Base-by-base conservation (phyloP, 2,113 vertebrate species). In the Plecturocebus donacophilus region DNA sequence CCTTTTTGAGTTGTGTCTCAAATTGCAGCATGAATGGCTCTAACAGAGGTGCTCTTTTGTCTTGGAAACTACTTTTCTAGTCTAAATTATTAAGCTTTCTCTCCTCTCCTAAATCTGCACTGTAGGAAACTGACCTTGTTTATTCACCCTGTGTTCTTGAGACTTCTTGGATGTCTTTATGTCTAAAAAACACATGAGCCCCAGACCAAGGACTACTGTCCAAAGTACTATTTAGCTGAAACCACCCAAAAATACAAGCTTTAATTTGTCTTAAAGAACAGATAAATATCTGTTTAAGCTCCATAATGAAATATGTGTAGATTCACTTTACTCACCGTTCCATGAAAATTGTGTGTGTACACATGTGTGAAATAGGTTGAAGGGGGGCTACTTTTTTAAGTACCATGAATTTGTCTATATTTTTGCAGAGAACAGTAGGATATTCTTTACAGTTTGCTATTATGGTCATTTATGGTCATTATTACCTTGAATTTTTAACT, bases 401-500 rank as follows among this genome's bases (percentile, higher is more conserved):
- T 80, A 35, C 10, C 0, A 47, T 70, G 52, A 86, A 89, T 80
- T 47, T 93, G 23, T 87, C 20, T 71, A 0, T 64, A 76, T n/a
- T 73, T 56, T 52, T 81, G 11, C 61, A 84, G 49, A 83, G 76
- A 94, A 25, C 8, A 86, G 47, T 76, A 38, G 11, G n/a, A 9
- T 49, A 32, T 88, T 64, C 73, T 73, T 83, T 52, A 49, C 12
- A 4, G 30, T 76, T 91, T 95, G 42, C 19, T 61, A 1, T 84
- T 42, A 45, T 91, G n/a, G 23, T 61, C 58, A 27, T 61, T 81
- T 49, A 40, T 90, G n/a, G 20, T 73, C 4, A n/a, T 71, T 13
- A 84, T 49, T 87, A 76, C 17, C 52, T 83, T 97, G 47, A 66
- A 64, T 79, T 93, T 90, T 87, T 87, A 90, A 71, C 38, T 77